These are phyloP conservation scores for Gymnothorax javanicus DNA, from an alignment of 2,797 vertebrate species.

Conservation along the genomic window DNA sequence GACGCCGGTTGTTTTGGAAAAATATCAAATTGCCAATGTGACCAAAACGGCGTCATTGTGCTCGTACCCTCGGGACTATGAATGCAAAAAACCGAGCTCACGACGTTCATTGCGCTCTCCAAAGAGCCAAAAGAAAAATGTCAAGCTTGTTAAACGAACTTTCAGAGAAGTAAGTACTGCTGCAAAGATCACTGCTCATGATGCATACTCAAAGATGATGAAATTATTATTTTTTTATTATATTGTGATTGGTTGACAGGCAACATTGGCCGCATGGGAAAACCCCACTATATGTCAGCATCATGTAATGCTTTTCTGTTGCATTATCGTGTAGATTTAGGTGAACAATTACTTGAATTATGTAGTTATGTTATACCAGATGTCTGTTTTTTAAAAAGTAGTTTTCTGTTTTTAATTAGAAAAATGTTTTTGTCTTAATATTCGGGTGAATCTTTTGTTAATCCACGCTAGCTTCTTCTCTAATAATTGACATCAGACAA, in stretches of 20 bases:
- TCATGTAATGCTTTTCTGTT: background rate
- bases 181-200: background rate
- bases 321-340: background rate
- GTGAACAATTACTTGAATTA: background rate
- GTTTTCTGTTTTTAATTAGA: background rate
- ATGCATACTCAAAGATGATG: background rate
- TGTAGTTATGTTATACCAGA: background rate
- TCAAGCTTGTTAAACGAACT: slow-evolving; percentile 62
- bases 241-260: background rate
- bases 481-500: background rate
- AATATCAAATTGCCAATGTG: slow-evolving; percentile 30
- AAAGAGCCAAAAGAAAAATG: slow-evolving; percentile 69
- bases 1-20: slow-evolving; percentile 47
- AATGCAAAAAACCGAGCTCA: slow-evolving; percentile 51
- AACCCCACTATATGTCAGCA: background rate
- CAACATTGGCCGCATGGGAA: background rate
- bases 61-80: slow-evolving; percentile 47
- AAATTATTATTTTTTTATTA: background rate
- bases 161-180: slow-evolving; percentile 54
- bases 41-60: slow-evolving; percentile 18
- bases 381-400: background rate
- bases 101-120: slow-evolving; percentile 69
- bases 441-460: background rate
- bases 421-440: background rate
- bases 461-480: background rate